Evolutionary conservation across 2,797 vertebrate species (phyloP).

Genomic region (Carduelis carduelis): DNA sequence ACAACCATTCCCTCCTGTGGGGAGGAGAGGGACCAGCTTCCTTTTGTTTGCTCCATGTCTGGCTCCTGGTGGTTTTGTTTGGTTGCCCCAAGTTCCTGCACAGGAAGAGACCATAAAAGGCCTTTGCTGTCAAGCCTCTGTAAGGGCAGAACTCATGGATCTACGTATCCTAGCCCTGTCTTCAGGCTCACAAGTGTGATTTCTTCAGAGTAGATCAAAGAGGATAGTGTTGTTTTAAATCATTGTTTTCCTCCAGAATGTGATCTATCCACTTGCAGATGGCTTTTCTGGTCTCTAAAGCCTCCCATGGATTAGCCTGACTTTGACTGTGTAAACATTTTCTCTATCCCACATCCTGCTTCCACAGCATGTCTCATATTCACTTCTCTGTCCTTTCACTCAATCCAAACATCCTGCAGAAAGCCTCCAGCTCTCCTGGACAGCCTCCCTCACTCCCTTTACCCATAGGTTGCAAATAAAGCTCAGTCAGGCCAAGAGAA

Average conservation of each 20-base stretch:
- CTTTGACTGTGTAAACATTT: conserved; percentile 15
- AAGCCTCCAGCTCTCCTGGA: background rate
- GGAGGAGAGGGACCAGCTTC: background rate
- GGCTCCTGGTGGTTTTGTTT: background rate
- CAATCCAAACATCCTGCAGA: conserved; percentile 53
- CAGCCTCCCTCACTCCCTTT: background rate
- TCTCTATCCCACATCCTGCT: conserved; percentile 55
- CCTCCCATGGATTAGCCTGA: conserved; percentile 21
- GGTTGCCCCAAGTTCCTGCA: background rate
- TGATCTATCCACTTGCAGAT: conserved; percentile 14
- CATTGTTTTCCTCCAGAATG: background rate
- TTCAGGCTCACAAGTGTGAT: background rate
- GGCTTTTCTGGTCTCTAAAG: conserved; percentile 25
- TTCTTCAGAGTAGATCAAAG: background rate
- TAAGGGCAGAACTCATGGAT: background rate
- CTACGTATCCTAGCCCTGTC: background rate
- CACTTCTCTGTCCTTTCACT: background rate
- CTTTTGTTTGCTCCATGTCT: background rate
- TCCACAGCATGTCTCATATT: background rate
- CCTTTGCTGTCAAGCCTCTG: background rate
- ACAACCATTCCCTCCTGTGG: background rate
- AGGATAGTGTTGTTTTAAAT: background rate
- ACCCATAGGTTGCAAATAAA: background rate
- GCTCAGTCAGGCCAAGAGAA: background rate
- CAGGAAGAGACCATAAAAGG: background rate